Conservation (phyloP, 2,797 vertebrate genomes). For the Catostomus latipinnis region DNA sequence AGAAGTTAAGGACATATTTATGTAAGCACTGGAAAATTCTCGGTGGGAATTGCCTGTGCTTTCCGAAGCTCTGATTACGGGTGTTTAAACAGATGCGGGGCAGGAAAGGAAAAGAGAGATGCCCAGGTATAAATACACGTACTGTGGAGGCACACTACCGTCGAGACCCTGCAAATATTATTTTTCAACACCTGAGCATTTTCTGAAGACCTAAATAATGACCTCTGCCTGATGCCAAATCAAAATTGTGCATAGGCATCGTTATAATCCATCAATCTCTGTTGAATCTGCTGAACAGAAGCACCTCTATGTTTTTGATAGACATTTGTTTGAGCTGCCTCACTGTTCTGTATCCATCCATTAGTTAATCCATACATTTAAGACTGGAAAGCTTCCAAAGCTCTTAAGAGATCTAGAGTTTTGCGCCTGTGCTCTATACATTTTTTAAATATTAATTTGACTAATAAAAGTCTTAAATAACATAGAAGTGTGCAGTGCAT, state of each 20-base stretch:
- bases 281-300: conserved; percentile 44
- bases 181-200: conserved; percentile 55
- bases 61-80: conserved; percentile 58
- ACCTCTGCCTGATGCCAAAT: conserved; percentile 45
- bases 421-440: background rate
- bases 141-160: conserved; percentile 53
- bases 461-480: conserved; percentile 20
- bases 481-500: background rate
- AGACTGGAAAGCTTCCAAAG: conserved; percentile 14
- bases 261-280: conserved; percentile 52
- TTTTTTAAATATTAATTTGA: background rate
- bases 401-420: conserved; percentile 27
- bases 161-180: conserved; percentile 58
- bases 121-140: conserved; percentile 53
- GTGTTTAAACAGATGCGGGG: conserved; percentile 58
- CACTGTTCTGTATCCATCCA: conserved; percentile 10
- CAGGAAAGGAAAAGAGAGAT: conserved; percentile 21
- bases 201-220: conserved; percentile 58
- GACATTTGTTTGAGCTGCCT: conserved; percentile 7
- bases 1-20: conserved; percentile 64
- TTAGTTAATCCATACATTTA: conserved; percentile 22
- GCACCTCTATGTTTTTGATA: conserved; percentile 31
- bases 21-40: conserved; percentile 61
- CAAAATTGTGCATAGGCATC: conserved; percentile 46
- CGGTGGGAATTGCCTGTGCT: conserved; percentile 53